Base-by-base conservation (phyloP, 2,797 vertebrate genomes). In the Agapornis canus region DNA sequence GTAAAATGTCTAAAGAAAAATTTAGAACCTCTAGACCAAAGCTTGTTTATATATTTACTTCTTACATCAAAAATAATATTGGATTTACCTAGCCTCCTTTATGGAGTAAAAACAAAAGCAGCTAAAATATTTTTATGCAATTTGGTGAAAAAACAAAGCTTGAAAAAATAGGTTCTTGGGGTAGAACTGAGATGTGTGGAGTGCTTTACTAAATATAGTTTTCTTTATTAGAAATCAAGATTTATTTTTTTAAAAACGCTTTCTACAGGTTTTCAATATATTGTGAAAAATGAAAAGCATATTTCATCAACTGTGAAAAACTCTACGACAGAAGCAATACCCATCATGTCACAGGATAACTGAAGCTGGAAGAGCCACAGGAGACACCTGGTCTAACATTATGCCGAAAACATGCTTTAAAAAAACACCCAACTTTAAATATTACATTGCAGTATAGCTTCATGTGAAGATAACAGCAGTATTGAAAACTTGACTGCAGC, bases 291-390 rank as follows among this genome's bases (percentile, higher is more conserved):
- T 4, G 9, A 0, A 3, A 45, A 61, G 14, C 1, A 2, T 37
- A 45, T 57, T 73, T 57, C 25, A 31, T 2, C 1, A 40, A 14
- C 8, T 0, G 0, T 47, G 45, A 59, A 22, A 31, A 10, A 13
- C 12, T 52, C 35, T 40, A 69, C 11, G 6, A 29, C 23, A 45
- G 37, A 61, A 65, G 3, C 21, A 73, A 10, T 2, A 22, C 1
- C 65, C 6, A 7, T 48, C 11, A 73, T 19, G 66, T 23, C 6
- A 17, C 9, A 63, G 23, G 15, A 59, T 70, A 48, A 43, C 1
- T 12, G 4, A 42, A 7, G 14, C 11, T 49, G 12, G 10, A 70
- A 85, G 17, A 32, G 52, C 5, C 27, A 81, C 19, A 18, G 8
- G 23, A 57, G 17, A 69, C 2, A 3, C 75, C 25, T 27, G 52